A percentile compares a stretch with the other conserved stretches of the same genome.
phyloP scores from a whole-genome alignment of 2,888 invertebrate species.

The Laspeyria flexula region DNA sequence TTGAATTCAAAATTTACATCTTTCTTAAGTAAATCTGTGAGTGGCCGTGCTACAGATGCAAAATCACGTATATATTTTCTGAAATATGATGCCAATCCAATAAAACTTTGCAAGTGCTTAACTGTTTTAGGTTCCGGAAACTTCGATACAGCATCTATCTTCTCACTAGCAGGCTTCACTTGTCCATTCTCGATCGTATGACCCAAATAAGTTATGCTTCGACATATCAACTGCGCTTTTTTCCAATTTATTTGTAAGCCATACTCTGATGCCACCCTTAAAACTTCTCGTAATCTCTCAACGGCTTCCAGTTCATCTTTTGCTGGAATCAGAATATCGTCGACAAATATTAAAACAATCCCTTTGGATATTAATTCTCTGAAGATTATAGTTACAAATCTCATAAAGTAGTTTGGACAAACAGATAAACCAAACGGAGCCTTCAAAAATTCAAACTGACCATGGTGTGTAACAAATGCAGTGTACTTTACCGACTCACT shows the following conservation, averaged over 20 bases:
- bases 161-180: slow-evolving; percentile 15
- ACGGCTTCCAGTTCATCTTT: slow-evolving; percentile 16
- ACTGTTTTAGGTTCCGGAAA: slow-evolving; percentile 18
- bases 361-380: slow-evolving; percentile 31
- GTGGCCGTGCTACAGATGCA: slow-evolving; percentile 31
- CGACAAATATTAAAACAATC: slow-evolving; percentile 25
- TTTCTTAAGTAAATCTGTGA: background rate
- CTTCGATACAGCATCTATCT: background rate
- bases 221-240: background rate
- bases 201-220: slow-evolving; percentile 33
- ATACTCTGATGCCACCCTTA: slow-evolving; percentile 19
- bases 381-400: slow-evolving; percentile 51
- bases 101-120: slow-evolving; percentile 33
- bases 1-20: slow-evolving; percentile 16
- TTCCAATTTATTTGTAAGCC: slow-evolving; percentile 23
- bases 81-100: slow-evolving; percentile 29
- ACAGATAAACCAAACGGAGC: slow-evolving; percentile 65
- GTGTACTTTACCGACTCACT: slow-evolving; percentile 52
- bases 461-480: slow-evolving; percentile 56
- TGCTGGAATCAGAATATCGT: slow-evolving; percentile 25
- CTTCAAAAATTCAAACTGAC: slow-evolving; percentile 62
- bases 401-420: slow-evolving; percentile 54
- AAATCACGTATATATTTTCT: slow-evolving; percentile 41
- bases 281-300: slow-evolving; percentile 14
- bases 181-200: slow-evolving; percentile 20